Base-by-base conservation (phyloP, 2,113 vertebrate genomes). In the Bufo bufo region DNA sequence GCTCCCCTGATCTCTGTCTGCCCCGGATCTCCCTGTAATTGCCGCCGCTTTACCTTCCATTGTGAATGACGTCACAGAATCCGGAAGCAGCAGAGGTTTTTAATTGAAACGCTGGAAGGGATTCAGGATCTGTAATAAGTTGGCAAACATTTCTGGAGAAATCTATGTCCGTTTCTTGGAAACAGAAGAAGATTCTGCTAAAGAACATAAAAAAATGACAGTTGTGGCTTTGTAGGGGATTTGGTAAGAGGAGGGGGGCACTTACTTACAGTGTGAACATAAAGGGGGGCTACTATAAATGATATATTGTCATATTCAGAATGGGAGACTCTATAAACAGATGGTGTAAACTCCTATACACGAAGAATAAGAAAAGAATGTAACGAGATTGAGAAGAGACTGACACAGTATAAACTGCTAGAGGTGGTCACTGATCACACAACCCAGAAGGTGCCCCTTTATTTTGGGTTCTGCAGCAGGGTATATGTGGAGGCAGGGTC, bases 91-190 rank as follows among this genome's bases (percentile, higher is more conserved):
- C 61, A 59, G 52, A 59, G 11, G 19, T 85, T 69, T 52, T 50
- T 72, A 75, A 85, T 85, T 75, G 69, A 85, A 75, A 23, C 20
- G 52, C 83, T 75, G 83, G 83, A 85, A 74, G 72, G 69, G 69
- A 58, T 72, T 59, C 69, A 85, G 59, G 14, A 7, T n/a, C 33
- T 43, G 58, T 23, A 85, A 75, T 33, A 59, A 74, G 23, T 75
- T 85, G 83, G 52, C 69, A 59, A 59, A 69, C 58, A 23, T 58
- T 85, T 43, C 12, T 74, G 7, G 49, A 84, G 23, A 75, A 75
- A 75, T 75, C 6, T 19, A 74, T 20, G 23, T 56, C 49, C 49
- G 14, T 74, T 85, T 75, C 50, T 56, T 43, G 65, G 63, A 82
- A 82, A 63, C 2, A 20, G 59, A 63, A 3, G 17, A 7, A 13